Base-by-base conservation (phyloP, 2,113 vertebrate genomes). In the Protomyctophum bolini region DNA sequence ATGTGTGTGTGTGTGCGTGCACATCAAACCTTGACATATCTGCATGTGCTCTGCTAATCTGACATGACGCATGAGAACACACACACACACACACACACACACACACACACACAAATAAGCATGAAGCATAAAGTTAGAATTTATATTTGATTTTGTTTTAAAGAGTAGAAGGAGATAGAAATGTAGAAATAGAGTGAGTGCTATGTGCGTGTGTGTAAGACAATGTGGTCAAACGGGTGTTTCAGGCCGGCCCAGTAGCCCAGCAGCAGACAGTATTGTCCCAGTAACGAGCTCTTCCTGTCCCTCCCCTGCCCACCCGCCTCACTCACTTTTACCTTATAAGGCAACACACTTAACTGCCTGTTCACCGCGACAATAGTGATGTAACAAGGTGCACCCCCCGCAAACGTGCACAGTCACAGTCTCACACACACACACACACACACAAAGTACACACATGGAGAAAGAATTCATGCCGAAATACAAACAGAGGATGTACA, bases 201-300 rank as follows among this genome's bases (percentile, higher is more conserved):
- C 11, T 12, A 10, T 11, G 51, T 54, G 51, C 12, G 51, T 54
- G 51, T 6, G 52, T 15, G 49, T 11, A 10, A 9, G 33, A 80
- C 63, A 91, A 90, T 89, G 90, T 72, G 59, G 76, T 60, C 77
- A 46, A 84, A 87, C 91, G 1, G 83, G 91, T 87, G 78, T 82
- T 89, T 81, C 89, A 83, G 83, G 89, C 80, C 63, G 0, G 75
- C 86, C 86, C 83, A 82, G 90, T 86, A 82, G 77, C 83, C 79
- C 75, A 57, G 86, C 85, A 90, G 81, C 84, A 82, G 83, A 80
- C 82, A 81, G 73, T 81, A 87, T 86, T 82, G 89, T 91, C 88
- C 86, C 76, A 66, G 79, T 85, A 88, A 88, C 87, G 79, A 68
- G 74, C 91, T 87, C 84, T 89, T 87, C 87, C 87, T 88, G 85